Conservation (phyloP, 1,140 invertebrate species). For the Conus ventricosus region DNA sequence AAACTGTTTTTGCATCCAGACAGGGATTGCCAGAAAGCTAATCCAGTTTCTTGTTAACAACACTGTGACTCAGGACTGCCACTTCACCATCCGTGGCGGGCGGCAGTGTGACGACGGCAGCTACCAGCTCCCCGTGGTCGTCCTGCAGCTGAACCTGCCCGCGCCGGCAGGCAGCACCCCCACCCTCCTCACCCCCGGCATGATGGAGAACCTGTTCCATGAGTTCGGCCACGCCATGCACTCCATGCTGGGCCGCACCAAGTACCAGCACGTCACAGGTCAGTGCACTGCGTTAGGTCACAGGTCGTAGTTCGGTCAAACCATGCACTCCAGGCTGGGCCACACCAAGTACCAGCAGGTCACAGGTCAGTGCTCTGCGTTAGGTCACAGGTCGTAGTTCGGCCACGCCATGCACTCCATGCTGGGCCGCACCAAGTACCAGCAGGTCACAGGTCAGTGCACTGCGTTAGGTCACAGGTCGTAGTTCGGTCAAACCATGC, state of each 20-base stretch:
- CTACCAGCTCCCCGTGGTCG: slow-evolving; percentile 94
- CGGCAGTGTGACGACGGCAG: slow-evolving; percentile 85
- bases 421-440: slow-evolving; percentile 92
- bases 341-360: slow-evolving; percentile 16
- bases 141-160: slow-evolving; percentile 92
- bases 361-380: neutral
- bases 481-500: slow-evolving; percentile 88
- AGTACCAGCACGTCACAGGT: slow-evolving; percentile 97
- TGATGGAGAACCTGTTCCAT: slow-evolving; percentile 97
- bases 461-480: no score
- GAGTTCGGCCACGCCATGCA: slow-evolving; percentile 99
- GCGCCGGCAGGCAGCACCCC: slow-evolving; percentile 79
- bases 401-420: slow-evolving; percentile 99
- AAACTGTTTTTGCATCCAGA: no score
- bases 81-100: slow-evolving; percentile 98
- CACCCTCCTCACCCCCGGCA: slow-evolving; percentile 87
- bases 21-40: no score
- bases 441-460: slow-evolving; percentile 91
- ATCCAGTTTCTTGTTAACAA: no score
- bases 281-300: neutral
- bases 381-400: no score
- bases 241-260: slow-evolving; percentile 94
- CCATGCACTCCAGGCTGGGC: slow-evolving; percentile 86
- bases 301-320: slow-evolving; percentile 79
- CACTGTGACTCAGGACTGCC: slow-evolving; percentile 84